Conservation (phyloP, 2,797 vertebrate genomes). For the Nannoperca obscura region DNA sequence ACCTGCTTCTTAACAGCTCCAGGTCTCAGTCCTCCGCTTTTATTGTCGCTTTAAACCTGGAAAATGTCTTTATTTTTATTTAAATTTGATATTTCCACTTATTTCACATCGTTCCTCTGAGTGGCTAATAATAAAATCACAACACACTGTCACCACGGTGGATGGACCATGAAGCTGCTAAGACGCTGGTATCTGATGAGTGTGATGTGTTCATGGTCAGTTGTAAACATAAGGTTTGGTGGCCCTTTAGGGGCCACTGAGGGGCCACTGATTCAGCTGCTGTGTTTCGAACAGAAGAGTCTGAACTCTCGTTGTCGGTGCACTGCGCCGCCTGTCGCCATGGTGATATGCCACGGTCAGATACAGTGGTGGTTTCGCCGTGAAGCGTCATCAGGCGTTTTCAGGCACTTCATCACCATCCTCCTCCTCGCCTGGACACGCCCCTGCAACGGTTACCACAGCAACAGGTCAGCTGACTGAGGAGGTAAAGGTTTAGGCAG, state of each 20-base stretch:
- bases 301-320: constrained; percentile 43
- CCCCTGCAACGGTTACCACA: constrained; percentile 63
- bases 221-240: constrained; percentile 59
- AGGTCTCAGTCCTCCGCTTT: not conserved
- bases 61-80: not conserved
- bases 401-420: constrained; percentile 63
- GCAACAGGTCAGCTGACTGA: constrained; percentile 29
- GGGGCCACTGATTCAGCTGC: constrained; percentile 45
- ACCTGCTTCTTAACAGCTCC: constrained; percentile 40
- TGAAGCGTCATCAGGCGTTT: constrained; percentile 65
- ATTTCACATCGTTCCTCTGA: constrained; percentile 38
- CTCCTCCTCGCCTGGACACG: constrained; percentile 33
- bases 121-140: constrained; percentile 38
- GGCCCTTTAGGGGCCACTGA: constrained; percentile 31
- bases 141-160: constrained; percentile 45
- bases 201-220: constrained; percentile 42
- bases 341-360: constrained; percentile 51
- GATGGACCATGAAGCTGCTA: constrained; percentile 50
- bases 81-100: constrained; percentile 9
- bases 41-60: no score
- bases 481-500: not conserved
- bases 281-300: constrained; percentile 51
- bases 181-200: constrained; percentile 49
- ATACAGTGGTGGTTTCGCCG: constrained; percentile 27
- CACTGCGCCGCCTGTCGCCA: constrained; percentile 41